Base-by-base conservation (phyloP, 2,113 vertebrate genomes). In the Dipodomys merriami region DNA sequence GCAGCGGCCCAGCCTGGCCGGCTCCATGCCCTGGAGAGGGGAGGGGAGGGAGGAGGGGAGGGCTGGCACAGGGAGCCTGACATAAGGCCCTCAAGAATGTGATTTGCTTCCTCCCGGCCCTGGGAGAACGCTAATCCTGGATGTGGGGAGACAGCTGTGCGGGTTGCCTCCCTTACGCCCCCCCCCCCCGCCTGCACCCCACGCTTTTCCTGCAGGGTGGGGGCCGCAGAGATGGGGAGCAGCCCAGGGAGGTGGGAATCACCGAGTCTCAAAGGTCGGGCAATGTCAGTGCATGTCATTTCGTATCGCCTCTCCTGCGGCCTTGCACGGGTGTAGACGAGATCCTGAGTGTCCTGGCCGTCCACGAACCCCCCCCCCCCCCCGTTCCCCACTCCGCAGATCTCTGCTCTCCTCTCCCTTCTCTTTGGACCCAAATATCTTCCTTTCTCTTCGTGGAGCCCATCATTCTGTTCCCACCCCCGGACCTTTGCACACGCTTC, bases 61-160 rank as follows among this genome's bases (percentile, higher is more conserved):
- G 73, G 57, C 49, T 49, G 49, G 49, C 49, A 62, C 91, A 13
- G 53, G 5, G 77, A 64, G 79, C 91, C 74, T 97, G 97, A 97
- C 95, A 78, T 96, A 94, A 16, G 12, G 88, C 86, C 27, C 93
- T 73, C 77, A 96, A 82, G 98, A 98, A 98, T 98, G 98, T 15
- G 13, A 62, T 62, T 90, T 15, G 67, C 91, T 83, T 96, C 96
- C 83, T 94, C 94, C 27, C 1, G 2, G 77, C 91, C 90, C 93
- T 46, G 93, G 84, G 93, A 94, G 95, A 53, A 46, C 83, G 83
- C 73, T 95, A 96, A 98, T 96, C 97, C 95, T 95, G 15, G 97
- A 97, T 13, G 94, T 1, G 93, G 97, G 96, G 95, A 97, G 97
- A 97, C 98, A 98, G 98, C 98, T 98, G 98, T 71, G 95, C 89